A percentile compares a stretch with the other conserved stretches of the same genome.
phyloP scores from a whole-genome alignment of 2,797 vertebrate species.

The Lagodon rhomboides region DNA sequence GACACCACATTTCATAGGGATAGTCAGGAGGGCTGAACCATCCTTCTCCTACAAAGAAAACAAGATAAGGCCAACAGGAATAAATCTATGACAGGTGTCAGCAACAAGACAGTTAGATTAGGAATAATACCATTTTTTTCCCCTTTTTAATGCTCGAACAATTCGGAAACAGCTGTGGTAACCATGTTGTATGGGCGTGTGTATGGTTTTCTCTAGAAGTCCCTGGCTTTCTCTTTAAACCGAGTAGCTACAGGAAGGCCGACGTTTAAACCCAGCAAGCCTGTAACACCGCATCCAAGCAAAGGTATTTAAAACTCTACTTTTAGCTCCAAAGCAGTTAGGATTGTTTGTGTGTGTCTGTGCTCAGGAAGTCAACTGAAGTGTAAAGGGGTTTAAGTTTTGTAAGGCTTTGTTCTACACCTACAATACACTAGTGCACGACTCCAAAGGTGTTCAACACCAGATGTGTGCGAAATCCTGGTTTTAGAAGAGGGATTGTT shows the following conservation, averaged over 20 bases:
- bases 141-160: conserved; percentile 5
- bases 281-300: background rate
- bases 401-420: background rate
- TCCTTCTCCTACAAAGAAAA: background rate
- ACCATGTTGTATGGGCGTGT: conserved; percentile 35
- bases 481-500: conserved; percentile 18
- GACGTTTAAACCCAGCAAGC: conserved; percentile 16
- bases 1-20: conserved; percentile 7
- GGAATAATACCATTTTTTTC: background rate
- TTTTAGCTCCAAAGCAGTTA: conserved; percentile 2
- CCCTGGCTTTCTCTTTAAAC: conserved; percentile 22
- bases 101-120: background rate
- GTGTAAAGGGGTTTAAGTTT: background rate
- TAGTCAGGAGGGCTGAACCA: background rate
- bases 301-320: conserved; percentile 45
- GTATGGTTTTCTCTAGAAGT: conserved; percentile 19
- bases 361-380: too few relatives aligned
- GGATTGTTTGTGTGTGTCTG: background rate
- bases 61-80: background rate
- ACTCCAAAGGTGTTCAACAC: background rate
- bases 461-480: background rate
- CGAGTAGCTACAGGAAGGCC: background rate
- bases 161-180: conserved; percentile 39
- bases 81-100: background rate
- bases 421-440: background rate